Base-by-base conservation (phyloP, 2,797 vertebrate species). In the Pipistrellus kuhlii region DNA sequence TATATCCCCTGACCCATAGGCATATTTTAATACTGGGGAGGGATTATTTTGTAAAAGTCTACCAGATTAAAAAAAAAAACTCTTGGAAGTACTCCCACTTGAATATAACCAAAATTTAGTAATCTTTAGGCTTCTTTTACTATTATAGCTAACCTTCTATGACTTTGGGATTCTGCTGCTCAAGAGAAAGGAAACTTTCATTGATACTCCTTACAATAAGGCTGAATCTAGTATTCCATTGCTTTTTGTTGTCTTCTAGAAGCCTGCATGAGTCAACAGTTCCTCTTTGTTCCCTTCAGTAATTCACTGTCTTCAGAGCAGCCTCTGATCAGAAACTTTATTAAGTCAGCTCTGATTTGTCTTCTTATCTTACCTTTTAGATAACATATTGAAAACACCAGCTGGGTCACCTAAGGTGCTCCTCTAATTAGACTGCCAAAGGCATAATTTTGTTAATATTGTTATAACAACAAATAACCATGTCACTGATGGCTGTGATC, bases 391-490 rank as follows among this genome's bases (percentile, higher is more conserved):
- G 93, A 96, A 97, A 97, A 96, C 92, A 93, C 6, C 66, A 94
- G 35, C 92, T 92, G 82, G 68, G 46, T 87, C 81, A 93, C 83
- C 85, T 18, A 20, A 38, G 53, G 32, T 78, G 89, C 13, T 82
- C 90, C 85, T 95, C 92, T 98, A 97, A 97, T 98, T 97, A 96
- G 97, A 87, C 87, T 94, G 97, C 95, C 90, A 96, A n/a, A 48
- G 93, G 90, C 92, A 94, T 94, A 93, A 97, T 97, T 97, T 96
- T 87, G 92, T 98, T 97, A 96, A 96, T 91, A 97, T 94, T 96
- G 83, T 95, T 96, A 77, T 97, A 97, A 98, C 96, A 97, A 97
- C 97, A 97, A 95, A 89, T 97, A 96, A 71, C 44, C 91, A 90
- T 92, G 95, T 94, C 96, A 96, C 92, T 96, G 95, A 95, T 97